Base-by-base conservation (phyloP, 2,797 vertebrate species). In the Nyctalus aviator region DNA sequence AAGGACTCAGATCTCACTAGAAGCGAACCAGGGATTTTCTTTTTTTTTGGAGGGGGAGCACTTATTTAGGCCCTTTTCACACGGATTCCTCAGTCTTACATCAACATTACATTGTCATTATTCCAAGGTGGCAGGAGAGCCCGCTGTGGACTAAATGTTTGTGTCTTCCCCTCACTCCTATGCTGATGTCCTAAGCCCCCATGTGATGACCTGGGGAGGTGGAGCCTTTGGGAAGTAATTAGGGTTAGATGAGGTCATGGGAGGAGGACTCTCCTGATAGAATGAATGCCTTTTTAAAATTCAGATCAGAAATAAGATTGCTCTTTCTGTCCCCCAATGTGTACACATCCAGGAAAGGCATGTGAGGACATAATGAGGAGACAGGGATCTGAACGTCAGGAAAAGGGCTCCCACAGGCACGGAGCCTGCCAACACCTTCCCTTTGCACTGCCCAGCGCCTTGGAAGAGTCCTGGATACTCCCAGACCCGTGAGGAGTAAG, bases 321-420 rank as follows among this genome's bases (percentile, higher is more conserved):
- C 2, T 13, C 35, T 20, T 50, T 30, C 46, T 20, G 59, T 35
- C 17, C 14, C 3, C 2, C 15, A 6, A 32, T 0, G 5, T 35
- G 30, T n/a, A n/a, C 8, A 17, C 41, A 62, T 69, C 48, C 50
- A 88, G 23, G 44, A 35, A 71, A 83, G 84, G 50, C 59, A n/a
- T 5, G 12, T 86, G 76, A 87, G 32, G 62, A 62, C 53, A 30
- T 23, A 35, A 15, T 6, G 25, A 94, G 77, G 69, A 62, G 59
- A 50, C 0, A 0, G 21, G 6, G 69, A 59, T 18, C 69, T 91
- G 84, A 50, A 75, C 53, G 76, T 7, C 69, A 64, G 77, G 30
- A 30, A 44, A 8, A 35, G 17, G 62, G 84, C 14, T 77, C 71
- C 66, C 62, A 62, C 35, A 37, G 84, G 18, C 32, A 35, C 30